These are phyloP conservation scores for Torymus auratus DNA, from an alignment of 2,888 invertebrate genomes.

Conservation along the genomic window DNA sequence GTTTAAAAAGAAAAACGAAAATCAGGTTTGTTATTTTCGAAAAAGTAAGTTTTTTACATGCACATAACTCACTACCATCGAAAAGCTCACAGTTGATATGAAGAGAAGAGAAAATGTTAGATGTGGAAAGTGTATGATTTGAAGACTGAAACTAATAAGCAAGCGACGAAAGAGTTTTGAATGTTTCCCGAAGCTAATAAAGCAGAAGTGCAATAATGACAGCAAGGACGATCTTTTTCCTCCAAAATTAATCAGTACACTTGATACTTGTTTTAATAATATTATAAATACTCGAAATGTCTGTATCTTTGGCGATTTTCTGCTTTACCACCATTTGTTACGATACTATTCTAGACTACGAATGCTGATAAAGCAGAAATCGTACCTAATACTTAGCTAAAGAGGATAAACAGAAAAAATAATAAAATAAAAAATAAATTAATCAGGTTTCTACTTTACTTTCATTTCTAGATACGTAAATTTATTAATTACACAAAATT, in stretches of 20 bases:
- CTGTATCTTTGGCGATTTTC: too few species aligned
- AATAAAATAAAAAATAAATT: too few species aligned
- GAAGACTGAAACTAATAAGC: slow-evolving; percentile 34
- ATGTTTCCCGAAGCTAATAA: slow-evolving; percentile 40
- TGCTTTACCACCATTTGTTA: too few species aligned
- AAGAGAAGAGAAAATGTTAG: slow-evolving; percentile 44
- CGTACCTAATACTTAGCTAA: too few species aligned
- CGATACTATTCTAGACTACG: too few species aligned
- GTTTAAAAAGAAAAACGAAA: slow-evolving; percentile 34
- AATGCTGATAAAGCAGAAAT: too few species aligned
- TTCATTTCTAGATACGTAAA: too few species aligned
- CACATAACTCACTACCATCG: slow-evolving; percentile 56
- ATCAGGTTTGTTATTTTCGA: slow-evolving; percentile 58
- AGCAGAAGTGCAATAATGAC: slow-evolving; percentile 55
- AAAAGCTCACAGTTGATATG: slow-evolving; percentile 51
- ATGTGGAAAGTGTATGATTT: slow-evolving; percentile 32
- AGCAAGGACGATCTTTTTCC: slow-evolving; percentile 49
- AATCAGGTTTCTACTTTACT: too few species aligned
- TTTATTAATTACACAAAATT: too few species aligned
- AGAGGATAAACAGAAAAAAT: neutral
- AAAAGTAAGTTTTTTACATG: slow-evolving; percentile 44
- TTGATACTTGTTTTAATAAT: neutral
- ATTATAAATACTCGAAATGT: too few species aligned
- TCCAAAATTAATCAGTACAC: slow-evolving; percentile 36
- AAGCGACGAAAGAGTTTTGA: slow-evolving; percentile 48